Conservation (phyloP, 2,113 vertebrate species). For the Salvelinus sp. region DNA sequence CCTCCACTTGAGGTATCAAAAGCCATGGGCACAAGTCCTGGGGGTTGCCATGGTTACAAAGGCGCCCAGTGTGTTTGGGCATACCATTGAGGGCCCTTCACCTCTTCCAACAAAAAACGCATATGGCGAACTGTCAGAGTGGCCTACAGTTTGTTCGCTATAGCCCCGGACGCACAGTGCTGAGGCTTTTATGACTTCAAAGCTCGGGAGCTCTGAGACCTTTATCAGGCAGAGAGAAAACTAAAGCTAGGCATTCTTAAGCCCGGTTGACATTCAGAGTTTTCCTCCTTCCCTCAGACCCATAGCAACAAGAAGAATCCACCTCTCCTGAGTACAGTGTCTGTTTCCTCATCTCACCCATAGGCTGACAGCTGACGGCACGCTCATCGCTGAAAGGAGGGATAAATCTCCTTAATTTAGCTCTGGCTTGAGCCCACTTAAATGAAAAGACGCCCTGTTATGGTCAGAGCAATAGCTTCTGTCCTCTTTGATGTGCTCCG, state of each 20-base stretch:
- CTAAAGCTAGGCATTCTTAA: constrained; percentile 34
- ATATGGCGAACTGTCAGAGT: constrained; percentile 52
- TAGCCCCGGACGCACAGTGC: neutral
- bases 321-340: constrained; percentile 15
- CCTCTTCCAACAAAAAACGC: constrained; percentile 37
- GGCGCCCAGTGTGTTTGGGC: constrained; percentile 54
- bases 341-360: constrained; percentile 18
- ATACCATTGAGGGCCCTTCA: constrained; percentile 44
- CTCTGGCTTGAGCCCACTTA: constrained; percentile 20
- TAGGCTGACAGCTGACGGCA: constrained; percentile 3
- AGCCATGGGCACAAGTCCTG: constrained; percentile 47
- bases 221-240: constrained; percentile 42
- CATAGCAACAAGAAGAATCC: constrained; percentile 40
- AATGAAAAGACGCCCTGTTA: constrained; percentile 44
- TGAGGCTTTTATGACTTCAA: constrained; percentile 59
- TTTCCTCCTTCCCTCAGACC: constrained; percentile 33
- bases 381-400: constrained; percentile 25
- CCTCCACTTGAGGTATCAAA: constrained; percentile 56
- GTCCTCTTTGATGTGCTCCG: constrained; percentile 22
- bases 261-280: constrained; percentile 50
- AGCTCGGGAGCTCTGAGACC: constrained; percentile 52
- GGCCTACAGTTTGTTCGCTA: no score
- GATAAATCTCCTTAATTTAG: constrained; percentile 39
- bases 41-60: constrained; percentile 69
- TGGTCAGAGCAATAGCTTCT: constrained; percentile 28